Evolutionary conservation across 2,797 vertebrate species (phyloP).

Genomic region (Odontamblyopus lacepedii): DNA sequence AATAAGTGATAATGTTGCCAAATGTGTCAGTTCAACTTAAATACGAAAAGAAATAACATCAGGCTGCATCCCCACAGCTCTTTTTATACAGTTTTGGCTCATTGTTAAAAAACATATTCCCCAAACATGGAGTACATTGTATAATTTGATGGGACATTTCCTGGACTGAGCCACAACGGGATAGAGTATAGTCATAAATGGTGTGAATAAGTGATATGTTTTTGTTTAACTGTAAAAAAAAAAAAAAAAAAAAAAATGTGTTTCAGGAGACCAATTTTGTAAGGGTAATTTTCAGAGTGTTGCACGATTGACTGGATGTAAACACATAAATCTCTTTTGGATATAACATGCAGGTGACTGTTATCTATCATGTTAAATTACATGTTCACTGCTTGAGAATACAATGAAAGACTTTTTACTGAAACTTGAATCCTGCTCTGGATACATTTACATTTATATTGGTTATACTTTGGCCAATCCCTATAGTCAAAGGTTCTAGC

Average conservation of each 20-base stretch:
- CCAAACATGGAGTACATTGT: conserved; percentile 46
- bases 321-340: conserved; percentile 26
- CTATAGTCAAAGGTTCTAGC: too few species aligned
- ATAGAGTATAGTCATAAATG: conserved; percentile 52
- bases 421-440: too few species aligned
- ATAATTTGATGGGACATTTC: conserved; percentile 61
- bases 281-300: conserved; percentile 59
- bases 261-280: conserved; percentile 64
- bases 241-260: conserved; percentile 38
- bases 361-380: conserved; percentile 37
- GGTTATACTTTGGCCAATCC: background rate
- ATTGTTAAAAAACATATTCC: conserved; percentile 37
- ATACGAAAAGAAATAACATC: conserved; percentile 33
- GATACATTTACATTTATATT: background rate
- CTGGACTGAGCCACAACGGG: conserved; percentile 56
- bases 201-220: conserved; percentile 20
- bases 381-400: background rate
- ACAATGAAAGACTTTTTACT: background rate
- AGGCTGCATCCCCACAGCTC: conserved; percentile 12
- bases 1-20: conserved; percentile 33
- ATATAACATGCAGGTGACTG: conserved; percentile 22
- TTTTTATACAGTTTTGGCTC: conserved; percentile 29
- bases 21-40: conserved; percentile 35
- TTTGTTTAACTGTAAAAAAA: background rate
- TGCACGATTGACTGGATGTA: conserved; percentile 33